Percentiles rank a stretch among this genome's conserved stretches.
Evolutionary conservation across 1,140 invertebrate species (phyloP).

Genomic region (Papilio polytes): DNA sequence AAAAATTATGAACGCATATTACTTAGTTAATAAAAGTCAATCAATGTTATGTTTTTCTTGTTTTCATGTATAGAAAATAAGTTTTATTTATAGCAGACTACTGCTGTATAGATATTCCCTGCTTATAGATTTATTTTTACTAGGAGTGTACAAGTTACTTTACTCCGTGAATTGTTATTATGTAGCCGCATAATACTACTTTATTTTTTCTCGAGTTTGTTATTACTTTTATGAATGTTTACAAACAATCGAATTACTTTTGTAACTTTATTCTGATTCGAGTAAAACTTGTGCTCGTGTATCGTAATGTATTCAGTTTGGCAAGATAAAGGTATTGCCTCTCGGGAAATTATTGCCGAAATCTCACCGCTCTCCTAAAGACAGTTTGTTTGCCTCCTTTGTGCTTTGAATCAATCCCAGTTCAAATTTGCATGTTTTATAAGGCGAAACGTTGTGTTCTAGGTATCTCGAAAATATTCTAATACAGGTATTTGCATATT

Average conservation of each 20-base stretch:
- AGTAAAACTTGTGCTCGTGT: slow-evolving; percentile 51
- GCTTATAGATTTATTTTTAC: background rate
- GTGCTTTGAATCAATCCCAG: slow-evolving; percentile 81
- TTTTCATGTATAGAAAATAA: background rate
- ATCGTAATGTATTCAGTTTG: slow-evolving; percentile 70
- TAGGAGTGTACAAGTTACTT: background rate
- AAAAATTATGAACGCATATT: background rate
- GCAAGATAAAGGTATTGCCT: slow-evolving; percentile 73
- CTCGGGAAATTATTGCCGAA: slow-evolving; percentile 81
- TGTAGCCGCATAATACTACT: background rate
- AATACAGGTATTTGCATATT: background rate
- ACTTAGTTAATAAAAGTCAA: too few species aligned
- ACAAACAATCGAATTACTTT: slow-evolving; percentile 39
- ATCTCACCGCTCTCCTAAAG: slow-evolving; percentile 72
- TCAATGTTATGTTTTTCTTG: too few species aligned
- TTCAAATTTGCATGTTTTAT: slow-evolving; percentile 83
- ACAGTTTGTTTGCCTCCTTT: slow-evolving; percentile 72
- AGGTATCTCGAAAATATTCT: slow-evolving; percentile 50
- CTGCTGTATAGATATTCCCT: too few species aligned
- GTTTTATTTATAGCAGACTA: background rate
- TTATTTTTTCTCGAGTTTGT: background rate
- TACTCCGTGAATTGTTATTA: slow-evolving; percentile 2
- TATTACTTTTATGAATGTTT: slow-evolving; percentile 39
- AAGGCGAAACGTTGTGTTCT: slow-evolving; percentile 72
- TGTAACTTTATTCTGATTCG: slow-evolving; percentile 47